Conservation (phyloP, 2,797 vertebrate species). For the Sebastes jordani region DNA sequence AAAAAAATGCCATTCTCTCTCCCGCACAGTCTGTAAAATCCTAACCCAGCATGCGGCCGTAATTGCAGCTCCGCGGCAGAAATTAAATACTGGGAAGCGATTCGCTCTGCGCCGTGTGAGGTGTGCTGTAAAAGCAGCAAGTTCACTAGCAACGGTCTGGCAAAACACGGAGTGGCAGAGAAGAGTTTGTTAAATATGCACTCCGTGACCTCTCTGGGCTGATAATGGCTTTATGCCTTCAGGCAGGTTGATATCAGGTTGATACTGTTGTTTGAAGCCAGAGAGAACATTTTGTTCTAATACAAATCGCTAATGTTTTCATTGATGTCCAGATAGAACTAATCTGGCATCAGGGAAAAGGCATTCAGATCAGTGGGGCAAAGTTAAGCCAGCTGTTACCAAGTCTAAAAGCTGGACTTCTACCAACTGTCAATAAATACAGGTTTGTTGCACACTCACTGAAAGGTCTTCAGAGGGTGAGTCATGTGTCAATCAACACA, state of each 20-base stretch:
- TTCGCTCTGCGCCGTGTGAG: slow-evolving; percentile 29
- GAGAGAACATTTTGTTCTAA: background rate
- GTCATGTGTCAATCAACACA: background rate
- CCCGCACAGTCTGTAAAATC: slow-evolving; percentile 70
- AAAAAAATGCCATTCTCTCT: slow-evolving; percentile 46
- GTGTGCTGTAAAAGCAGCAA: slow-evolving; percentile 46
- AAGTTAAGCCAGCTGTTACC: background rate
- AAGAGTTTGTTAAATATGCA: slow-evolving; percentile 64
- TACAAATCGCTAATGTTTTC: background rate
- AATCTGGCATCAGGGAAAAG: background rate
- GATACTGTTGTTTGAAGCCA: background rate
- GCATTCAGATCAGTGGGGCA: background rate
- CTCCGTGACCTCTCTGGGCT: slow-evolving; percentile 41
- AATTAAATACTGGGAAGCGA: slow-evolving; percentile 59
- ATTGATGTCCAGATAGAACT: background rate
- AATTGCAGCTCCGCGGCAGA: slow-evolving; percentile 66
- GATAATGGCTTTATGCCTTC: background rate
- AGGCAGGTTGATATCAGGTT: slow-evolving; percentile 4
- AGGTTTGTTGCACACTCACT: background rate
- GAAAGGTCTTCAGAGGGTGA: slow-evolving; percentile 4
- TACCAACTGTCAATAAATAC: background rate
- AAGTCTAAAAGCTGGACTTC: background rate
- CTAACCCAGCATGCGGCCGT: slow-evolving; percentile 47
- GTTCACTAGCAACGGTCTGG: slow-evolving; percentile 24
- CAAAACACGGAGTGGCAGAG: slow-evolving; percentile 15